Evolutionary conservation across 2,888 invertebrate species (phyloP).

Genomic region (Pachycephus smyrnensis): DNA sequence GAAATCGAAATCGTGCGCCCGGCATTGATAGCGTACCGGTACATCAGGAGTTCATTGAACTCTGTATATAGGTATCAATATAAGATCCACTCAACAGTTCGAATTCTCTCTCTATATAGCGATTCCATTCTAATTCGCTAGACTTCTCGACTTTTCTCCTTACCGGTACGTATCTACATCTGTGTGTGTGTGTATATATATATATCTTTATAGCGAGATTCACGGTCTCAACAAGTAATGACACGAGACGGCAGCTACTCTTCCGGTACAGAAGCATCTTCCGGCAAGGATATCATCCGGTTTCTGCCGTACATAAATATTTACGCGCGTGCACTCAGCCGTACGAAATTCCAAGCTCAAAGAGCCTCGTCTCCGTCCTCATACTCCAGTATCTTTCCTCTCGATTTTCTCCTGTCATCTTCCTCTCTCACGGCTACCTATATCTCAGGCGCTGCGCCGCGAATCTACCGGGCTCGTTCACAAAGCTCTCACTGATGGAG

Average conservation of each 20-base stretch:
- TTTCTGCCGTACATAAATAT: conserved; percentile 41
- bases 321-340: conserved; percentile 35
- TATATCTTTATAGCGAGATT: neutral
- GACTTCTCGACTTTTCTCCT: neutral
- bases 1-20: neutral
- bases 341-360: conserved; percentile 14
- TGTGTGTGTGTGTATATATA: too few relatives aligned
- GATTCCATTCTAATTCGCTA: neutral
- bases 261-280: conserved; percentile 1
- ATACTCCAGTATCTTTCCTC: neutral
- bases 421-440: neutral
- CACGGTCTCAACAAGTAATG: neutral
- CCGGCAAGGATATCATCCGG: conserved; percentile 29
- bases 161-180: neutral
- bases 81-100: neutral
- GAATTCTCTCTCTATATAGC: neutral
- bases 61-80: neutral
- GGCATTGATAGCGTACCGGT: neutral
- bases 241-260: neutral
- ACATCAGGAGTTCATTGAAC: neutral
- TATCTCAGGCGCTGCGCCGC: neutral
- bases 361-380: neutral
- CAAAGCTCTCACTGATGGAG: neutral
- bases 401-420: neutral
- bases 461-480: neutral